Conservation (phyloP, 53 echinoderm and acorn worm species). For the Luidia sarsii region DNA sequence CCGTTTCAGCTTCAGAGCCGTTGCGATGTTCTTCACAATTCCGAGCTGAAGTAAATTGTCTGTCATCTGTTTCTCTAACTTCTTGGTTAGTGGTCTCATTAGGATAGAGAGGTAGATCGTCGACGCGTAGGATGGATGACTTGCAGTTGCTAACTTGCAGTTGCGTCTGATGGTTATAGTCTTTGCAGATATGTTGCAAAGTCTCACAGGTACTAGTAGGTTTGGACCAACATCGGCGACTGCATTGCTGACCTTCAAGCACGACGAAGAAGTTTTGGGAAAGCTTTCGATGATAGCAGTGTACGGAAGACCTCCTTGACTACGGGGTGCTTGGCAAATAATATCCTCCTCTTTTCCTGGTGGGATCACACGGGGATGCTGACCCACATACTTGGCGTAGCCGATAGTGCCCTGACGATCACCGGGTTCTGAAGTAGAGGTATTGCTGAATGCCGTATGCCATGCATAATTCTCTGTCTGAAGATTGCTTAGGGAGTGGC, state of each 20-base stretch:
- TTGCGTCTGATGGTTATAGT: constrained; percentile 1
- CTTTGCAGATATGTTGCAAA: no score
- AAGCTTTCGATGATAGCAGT: no score
- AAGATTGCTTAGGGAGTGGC: not conserved
- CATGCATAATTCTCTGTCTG: constrained; percentile 29
- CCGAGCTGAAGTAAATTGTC: not conserved
- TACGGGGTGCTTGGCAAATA: not conserved
- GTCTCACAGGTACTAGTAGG: not conserved
- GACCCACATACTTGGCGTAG: no score
- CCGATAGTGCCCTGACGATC: not conserved
- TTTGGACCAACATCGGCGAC: not conserved
- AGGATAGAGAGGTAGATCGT: not conserved
- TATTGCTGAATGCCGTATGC: constrained; percentile 25
- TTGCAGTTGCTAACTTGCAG: not conserved
- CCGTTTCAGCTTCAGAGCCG: not conserved
- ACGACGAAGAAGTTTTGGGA: not conserved
- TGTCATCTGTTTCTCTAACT: not conserved
- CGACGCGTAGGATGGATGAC: constrained; percentile 1
- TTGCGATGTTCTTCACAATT: not conserved
- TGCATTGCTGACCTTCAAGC: constrained; percentile 5
- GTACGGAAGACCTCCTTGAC: not conserved
- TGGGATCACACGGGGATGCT: constrained; percentile 9
- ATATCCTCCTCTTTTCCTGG: constrained; percentile 18
- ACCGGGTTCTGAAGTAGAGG: constrained; percentile 2
- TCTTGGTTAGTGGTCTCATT: not conserved